phyloP scores from a whole-genome alignment of 2,113 vertebrate genomes.

The Cariama cristata region DNA sequence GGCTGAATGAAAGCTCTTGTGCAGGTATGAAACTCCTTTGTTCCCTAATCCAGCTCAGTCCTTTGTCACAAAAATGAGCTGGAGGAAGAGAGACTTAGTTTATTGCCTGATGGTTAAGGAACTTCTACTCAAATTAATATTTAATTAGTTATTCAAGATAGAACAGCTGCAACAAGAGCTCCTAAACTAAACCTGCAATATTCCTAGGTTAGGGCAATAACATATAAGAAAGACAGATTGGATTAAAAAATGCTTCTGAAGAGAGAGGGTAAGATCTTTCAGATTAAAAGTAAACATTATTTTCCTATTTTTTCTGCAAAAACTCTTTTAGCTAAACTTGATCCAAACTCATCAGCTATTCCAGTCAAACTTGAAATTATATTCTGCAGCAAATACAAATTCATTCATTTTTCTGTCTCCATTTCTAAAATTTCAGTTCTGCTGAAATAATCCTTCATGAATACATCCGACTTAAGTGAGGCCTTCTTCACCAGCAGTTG shows the following conservation, averaged over 20 bases:
- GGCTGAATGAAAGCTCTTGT: not conserved
- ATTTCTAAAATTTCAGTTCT: not conserved
- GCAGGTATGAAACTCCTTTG: not conserved
- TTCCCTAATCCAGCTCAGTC: not conserved
- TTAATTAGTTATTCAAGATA: constrained; percentile 27
- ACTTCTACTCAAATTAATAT: constrained; percentile 3
- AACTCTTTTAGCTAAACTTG: not conserved
- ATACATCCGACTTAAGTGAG: not conserved
- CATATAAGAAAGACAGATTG: not conserved
- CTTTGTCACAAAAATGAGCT: not conserved
- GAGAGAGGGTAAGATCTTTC: not conserved
- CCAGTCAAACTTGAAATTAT: not conserved
- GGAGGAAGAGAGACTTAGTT: not conserved
- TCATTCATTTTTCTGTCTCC: not conserved
- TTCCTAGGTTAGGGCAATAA: not conserved
- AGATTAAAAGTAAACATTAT: constrained; percentile 29
- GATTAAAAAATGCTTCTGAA: constrained; percentile 5
- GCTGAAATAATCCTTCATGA: not conserved
- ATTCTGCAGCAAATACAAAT: not conserved
- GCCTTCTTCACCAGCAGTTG: not conserved
- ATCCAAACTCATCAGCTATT: not conserved
- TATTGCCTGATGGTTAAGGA: not conserved
- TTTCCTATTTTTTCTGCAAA: not conserved
- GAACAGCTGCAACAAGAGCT: not conserved
- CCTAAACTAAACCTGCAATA: not conserved